A percentile compares a stretch with the other conserved stretches of the same genome.
Evolutionary conservation across 2,888 invertebrate genomes (phyloP).

Genomic region (Macrophya annulata): DNA sequence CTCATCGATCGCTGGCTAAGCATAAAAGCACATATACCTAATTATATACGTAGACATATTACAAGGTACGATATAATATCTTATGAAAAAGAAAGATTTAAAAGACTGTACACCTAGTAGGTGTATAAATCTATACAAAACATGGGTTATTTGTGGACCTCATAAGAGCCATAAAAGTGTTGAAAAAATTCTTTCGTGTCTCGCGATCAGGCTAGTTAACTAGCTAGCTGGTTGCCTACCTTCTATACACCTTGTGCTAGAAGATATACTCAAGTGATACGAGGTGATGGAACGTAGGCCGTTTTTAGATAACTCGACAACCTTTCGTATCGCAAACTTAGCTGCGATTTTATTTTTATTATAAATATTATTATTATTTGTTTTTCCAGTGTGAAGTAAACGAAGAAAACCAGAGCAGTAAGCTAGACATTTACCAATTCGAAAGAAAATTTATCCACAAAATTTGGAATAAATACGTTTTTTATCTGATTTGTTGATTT

Average conservation of each 20-base stretch:
- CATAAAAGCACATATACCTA: neutral
- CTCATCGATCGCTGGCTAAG: neutral
- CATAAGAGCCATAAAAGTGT: neutral
- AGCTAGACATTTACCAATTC: neutral
- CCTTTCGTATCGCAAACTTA: neutral
- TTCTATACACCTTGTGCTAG: neutral
- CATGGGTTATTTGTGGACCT: conserved; percentile 19
- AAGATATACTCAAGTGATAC: conserved; percentile 32
- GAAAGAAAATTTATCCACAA: neutral
- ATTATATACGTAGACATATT: conserved; percentile 1
- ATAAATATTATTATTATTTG: neutral
- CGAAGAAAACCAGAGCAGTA: neutral
- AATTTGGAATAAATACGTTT: neutral
- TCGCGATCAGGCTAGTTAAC: neutral
- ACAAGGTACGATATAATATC: conserved; percentile 26
- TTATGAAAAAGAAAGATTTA: neutral
- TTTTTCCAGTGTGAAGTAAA: neutral
- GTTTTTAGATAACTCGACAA: conserved; percentile 19
- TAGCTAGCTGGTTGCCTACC: conserved; percentile 15
- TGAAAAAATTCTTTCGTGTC: neutral
- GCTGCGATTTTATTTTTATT: neutral
- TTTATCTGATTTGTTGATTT: neutral
- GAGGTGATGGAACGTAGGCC: conserved; percentile 35
- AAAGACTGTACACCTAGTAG: neutral
- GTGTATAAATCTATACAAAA: conserved; percentile 9